phyloP scores from a whole-genome alignment of 1,140 invertebrate genomes.

The Cherax quadricarinatus region DNA sequence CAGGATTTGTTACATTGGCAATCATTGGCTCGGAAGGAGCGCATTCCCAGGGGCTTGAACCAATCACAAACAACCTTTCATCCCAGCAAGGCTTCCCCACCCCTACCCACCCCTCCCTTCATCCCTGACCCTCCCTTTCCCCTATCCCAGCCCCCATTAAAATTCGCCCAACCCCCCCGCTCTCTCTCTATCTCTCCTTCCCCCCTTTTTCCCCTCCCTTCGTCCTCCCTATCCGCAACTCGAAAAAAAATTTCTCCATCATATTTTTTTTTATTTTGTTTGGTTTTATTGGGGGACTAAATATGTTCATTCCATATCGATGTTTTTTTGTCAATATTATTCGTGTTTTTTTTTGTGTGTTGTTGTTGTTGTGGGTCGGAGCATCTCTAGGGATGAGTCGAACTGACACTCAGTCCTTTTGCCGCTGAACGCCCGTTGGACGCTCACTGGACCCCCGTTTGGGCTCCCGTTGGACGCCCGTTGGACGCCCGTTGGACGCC shows the following conservation, averaged over 20 bases:
- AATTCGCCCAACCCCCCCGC: not conserved
- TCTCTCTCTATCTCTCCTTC: not conserved
- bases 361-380: no score
- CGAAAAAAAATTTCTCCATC: no score
- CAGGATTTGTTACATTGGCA: slow-evolving; percentile 72
- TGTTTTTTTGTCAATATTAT: slow-evolving; percentile 4
- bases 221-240: not conserved
- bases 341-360: not conserved
- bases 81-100: slow-evolving; percentile 49
- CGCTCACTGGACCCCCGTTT: no score
- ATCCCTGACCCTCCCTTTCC: not conserved
- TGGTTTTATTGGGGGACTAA: slow-evolving; percentile 12
- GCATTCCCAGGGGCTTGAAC: slow-evolving; percentile 58
- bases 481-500: no score
- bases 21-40: slow-evolving; percentile 72
- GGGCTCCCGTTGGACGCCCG: no score
- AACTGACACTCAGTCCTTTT: not conserved
- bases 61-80: slow-evolving; percentile 72
- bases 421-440: not conserved
- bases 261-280: not conserved
- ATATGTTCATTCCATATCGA: slow-evolving; percentile 61
- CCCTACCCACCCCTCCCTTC: not conserved
- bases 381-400: no score
- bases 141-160: no score
- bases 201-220: no score